Percentiles rank a stretch among this genome's conserved stretches.
Conservation (phyloP, 2,888 invertebrate genomes). For the Operophtera brumata region DNA sequence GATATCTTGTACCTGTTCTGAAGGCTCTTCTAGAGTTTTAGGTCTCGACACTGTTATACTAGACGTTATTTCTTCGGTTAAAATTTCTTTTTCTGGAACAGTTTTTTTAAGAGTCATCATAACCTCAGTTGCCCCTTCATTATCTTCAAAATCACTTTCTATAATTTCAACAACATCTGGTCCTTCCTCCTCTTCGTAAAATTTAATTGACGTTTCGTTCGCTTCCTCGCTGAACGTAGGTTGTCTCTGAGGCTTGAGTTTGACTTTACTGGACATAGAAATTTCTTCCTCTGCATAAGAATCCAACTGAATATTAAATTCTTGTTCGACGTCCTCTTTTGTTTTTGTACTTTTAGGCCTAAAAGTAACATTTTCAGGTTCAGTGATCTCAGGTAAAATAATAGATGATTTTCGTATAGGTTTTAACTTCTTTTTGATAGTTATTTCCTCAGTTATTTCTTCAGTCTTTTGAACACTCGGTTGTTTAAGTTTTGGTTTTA, state of each 20-base stretch:
- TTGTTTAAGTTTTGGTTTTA: constrained; percentile 66
- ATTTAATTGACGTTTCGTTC: constrained; percentile 86
- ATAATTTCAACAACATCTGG: constrained; percentile 73
- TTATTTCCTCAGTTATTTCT: constrained; percentile 82
- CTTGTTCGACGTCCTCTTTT: constrained; percentile 93
- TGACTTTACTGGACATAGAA: constrained; percentile 91
- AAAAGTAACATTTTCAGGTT: constrained; percentile 89
- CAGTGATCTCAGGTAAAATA: constrained; percentile 86
- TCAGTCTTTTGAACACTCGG: constrained; percentile 72
- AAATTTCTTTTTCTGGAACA: constrained; percentile 57
- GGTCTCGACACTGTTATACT: constrained; percentile 59
- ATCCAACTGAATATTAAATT: constrained; percentile 92
- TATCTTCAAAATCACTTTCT: constrained; percentile 72
- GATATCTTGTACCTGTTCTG: constrained; percentile 79
- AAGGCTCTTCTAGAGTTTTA: constrained; percentile 57
- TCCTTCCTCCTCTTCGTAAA: constrained; percentile 73
- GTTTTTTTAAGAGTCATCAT: constrained; percentile 65
- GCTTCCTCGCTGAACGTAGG: constrained; percentile 89
- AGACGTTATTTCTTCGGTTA: constrained; percentile 65
- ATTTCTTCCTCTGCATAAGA: constrained; percentile 94
- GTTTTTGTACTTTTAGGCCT: constrained; percentile 88
- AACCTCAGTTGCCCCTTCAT: constrained; percentile 61
- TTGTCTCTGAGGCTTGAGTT: constrained; percentile 86
- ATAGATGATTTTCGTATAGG: constrained; percentile 83
- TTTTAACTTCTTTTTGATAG: constrained; percentile 87